Evolutionary conservation across 2,888 invertebrate genomes (phyloP).

Genomic region (Sphaerophoria rueppellii): DNA sequence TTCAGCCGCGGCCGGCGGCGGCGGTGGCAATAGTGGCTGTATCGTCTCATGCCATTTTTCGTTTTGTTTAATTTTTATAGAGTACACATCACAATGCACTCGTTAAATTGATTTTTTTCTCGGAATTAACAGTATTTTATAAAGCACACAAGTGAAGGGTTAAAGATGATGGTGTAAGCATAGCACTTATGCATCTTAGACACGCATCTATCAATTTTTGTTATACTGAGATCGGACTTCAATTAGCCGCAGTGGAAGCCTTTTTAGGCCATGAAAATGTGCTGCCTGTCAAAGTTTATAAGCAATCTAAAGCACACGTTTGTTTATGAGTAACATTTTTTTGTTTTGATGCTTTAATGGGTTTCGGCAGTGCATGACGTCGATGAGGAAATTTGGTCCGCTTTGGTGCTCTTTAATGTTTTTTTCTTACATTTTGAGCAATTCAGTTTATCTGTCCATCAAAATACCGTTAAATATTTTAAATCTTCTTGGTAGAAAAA

Average conservation of each 20-base stretch:
- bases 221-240: slow-evolving; percentile 55
- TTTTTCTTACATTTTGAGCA: slow-evolving; percentile 47
- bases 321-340: slow-evolving; percentile 2
- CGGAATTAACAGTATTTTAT: slow-evolving; percentile 13
- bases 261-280: slow-evolving; percentile 64
- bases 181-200: slow-evolving; percentile 58
- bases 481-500: slow-evolving; percentile 45
- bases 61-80: slow-evolving; percentile 20
- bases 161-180: slow-evolving; percentile 61
- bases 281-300: slow-evolving; percentile 49
- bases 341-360: slow-evolving; percentile 57
- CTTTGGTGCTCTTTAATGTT: slow-evolving; percentile 23
- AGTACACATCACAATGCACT: slow-evolving; percentile 60
- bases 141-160: slow-evolving; percentile 67
- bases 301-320: slow-evolving; percentile 18
- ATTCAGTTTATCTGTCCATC: slow-evolving; percentile 62
- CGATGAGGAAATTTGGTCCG: slow-evolving; percentile 45
- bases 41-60: slow-evolving; percentile 27
- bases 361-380: slow-evolving; percentile 45
- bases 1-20: slow-evolving; percentile 19
- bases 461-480: slow-evolving; percentile 55
- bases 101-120: slow-evolving; percentile 44
- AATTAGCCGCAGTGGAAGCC: slow-evolving; percentile 60
- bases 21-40: too few species aligned
- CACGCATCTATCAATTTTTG: slow-evolving; percentile 64